Evolutionary conservation across 2,888 invertebrate species (phyloP).

Genomic region (Dynastes maya): DNA sequence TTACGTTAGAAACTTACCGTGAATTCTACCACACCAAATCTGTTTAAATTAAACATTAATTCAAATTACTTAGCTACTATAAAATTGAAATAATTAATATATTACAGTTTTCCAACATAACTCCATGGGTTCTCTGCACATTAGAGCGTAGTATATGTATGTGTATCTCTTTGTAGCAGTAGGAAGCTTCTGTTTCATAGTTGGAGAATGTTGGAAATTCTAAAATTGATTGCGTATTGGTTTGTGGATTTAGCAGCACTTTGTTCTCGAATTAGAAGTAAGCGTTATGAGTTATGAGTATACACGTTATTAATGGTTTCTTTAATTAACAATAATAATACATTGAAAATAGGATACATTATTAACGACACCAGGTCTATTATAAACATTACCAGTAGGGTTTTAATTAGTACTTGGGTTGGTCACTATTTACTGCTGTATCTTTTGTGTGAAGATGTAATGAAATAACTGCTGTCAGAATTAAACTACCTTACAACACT

Average conservation of each 20-base stretch:
- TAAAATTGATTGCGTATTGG: slow-evolving; percentile 17
- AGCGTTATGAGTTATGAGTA: neutral
- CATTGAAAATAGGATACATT: neutral
- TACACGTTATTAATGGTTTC: slow-evolving; percentile 6
- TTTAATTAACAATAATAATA: neutral
- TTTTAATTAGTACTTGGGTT: too few species aligned
- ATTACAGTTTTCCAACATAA: slow-evolving; percentile 16
- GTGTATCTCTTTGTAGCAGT: neutral
- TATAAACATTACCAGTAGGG: too few species aligned
- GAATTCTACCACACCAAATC: slow-evolving; percentile 23
- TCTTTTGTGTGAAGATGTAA: too few species aligned
- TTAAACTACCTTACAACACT: too few species aligned
- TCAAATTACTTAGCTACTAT: slow-evolving; percentile 34
- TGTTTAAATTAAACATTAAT: slow-evolving; percentile 47
- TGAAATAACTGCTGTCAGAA: too few species aligned
- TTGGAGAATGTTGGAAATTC: neutral
- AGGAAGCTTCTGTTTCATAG: neutral
- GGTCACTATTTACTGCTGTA: too few species aligned
- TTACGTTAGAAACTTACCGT: slow-evolving; percentile 43
- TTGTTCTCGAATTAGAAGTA: slow-evolving; percentile 4
- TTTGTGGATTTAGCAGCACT: neutral
- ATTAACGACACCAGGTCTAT: too few species aligned
- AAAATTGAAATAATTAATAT: slow-evolving; percentile 38
- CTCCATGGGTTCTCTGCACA: neutral
- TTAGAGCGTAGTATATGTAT: slow-evolving; percentile 5